phyloP scores from a whole-genome alignment of 2,888 invertebrate genomes.

The Poecilobothrus nobilitatus region DNA sequence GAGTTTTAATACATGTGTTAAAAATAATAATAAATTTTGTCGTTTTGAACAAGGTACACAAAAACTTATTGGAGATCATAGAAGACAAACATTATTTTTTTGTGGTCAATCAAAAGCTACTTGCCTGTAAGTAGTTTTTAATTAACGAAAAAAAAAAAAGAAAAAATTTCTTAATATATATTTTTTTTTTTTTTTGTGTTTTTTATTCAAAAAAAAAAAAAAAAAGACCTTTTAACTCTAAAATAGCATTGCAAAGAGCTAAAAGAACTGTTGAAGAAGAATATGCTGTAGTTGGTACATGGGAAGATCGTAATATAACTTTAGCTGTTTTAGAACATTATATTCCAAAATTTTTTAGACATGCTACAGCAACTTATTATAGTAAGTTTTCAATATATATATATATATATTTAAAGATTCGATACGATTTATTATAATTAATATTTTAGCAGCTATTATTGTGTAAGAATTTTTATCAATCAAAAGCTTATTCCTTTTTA shows the following conservation, averaged over 20 bases:
- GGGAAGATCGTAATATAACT: slow-evolving; percentile 80
- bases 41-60: slow-evolving; percentile 66
- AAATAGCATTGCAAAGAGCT: slow-evolving; percentile 70
- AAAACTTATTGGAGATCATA: slow-evolving; percentile 76
- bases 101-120: slow-evolving; percentile 73
- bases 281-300: slow-evolving; percentile 80
- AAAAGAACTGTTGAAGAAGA: slow-evolving; percentile 77
- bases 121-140: slow-evolving; percentile 58
- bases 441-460: neutral
- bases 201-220: slow-evolving; percentile 44
- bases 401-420: too few species aligned
- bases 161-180: neutral
- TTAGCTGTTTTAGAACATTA: slow-evolving; percentile 74
- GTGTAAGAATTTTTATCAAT: neutral
- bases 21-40: slow-evolving; percentile 70
- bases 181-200: neutral
- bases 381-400: slow-evolving; percentile 48
- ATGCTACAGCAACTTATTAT: slow-evolving; percentile 67
- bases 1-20: slow-evolving; percentile 80
- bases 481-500: neutral
- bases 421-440: neutral
- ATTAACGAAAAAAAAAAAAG: slow-evolving; percentile 10
- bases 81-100: slow-evolving; percentile 78
- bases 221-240: slow-evolving; percentile 73
- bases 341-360: slow-evolving; percentile 71